phyloP scores from a whole-genome alignment of 2,888 invertebrate species.

The Hetaerina titia region DNA sequence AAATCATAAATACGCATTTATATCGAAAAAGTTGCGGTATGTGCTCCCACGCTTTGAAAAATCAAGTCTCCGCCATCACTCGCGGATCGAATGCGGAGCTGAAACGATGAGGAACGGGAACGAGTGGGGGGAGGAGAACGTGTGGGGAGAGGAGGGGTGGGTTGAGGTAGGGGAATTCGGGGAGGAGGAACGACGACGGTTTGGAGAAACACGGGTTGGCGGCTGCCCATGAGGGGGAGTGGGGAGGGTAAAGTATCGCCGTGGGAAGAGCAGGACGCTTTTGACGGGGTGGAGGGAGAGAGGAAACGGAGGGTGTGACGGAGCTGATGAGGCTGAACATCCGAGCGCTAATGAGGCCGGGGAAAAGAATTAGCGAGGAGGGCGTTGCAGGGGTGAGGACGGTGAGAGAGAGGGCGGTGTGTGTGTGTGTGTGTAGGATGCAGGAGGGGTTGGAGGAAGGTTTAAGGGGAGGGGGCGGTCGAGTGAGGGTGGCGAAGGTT shows the following conservation, averaged over 20 bases:
- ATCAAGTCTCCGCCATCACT: too few species aligned
- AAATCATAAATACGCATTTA: too few species aligned
- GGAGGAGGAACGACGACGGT: neutral
- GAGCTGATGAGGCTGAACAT: slow-evolving; percentile 16
- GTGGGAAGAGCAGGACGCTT: neutral
- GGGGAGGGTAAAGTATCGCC: neutral
- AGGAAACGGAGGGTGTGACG: neutral
- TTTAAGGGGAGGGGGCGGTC: neutral
- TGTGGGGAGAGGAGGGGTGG: neutral
- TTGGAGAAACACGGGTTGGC: neutral
- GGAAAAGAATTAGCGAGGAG: slow-evolving; percentile 37
- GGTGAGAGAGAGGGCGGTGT: neutral
- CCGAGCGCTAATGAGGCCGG: slow-evolving; percentile 57
- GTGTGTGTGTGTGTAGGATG: too few species aligned
- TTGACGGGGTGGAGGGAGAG: neutral
- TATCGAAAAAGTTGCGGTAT: too few species aligned
- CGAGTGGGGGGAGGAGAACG: neutral
- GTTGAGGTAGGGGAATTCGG: neutral
- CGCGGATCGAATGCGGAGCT: neutral
- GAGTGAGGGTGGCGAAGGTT: too few species aligned
- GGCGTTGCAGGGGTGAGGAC: neutral
- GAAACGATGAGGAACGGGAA: neutral
- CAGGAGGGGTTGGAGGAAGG: neutral
- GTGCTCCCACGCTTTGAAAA: too few species aligned
- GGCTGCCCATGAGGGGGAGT: neutral